These are phyloP conservation scores for Phallusia fumigata DNA, from an alignment of 23 tunicate genomes.

Conservation along the genomic window DNA sequence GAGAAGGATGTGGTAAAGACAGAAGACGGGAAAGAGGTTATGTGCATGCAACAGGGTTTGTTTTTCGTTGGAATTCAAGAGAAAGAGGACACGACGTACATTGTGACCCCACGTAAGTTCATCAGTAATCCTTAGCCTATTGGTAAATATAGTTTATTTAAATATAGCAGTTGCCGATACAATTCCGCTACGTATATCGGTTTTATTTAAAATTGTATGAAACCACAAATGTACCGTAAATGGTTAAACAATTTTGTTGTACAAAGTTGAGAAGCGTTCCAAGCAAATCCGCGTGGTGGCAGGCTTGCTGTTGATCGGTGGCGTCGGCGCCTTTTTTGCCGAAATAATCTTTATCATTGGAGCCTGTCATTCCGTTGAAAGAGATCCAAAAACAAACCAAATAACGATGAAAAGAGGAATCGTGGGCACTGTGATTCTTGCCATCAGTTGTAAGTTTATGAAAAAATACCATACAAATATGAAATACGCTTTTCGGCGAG, in stretches of 20 bases:
- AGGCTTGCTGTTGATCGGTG: neutral
- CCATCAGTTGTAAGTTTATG: neutral
- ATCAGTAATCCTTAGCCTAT: too few species aligned
- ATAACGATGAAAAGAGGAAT: neutral
- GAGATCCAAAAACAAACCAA: neutral
- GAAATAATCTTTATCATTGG: neutral
- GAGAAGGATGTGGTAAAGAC: neutral
- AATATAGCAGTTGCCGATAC: too few species aligned
- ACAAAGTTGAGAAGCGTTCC: neutral
- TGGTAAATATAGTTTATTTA: too few species aligned
- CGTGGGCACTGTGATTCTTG: neutral
- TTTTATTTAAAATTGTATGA: too few species aligned
- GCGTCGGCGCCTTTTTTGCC: neutral
- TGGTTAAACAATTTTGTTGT: too few species aligned
- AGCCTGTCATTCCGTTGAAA: neutral
- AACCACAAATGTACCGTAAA: too few species aligned
- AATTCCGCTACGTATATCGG: too few species aligned
- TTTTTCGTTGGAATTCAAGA: neutral
- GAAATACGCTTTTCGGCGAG: too few species aligned
- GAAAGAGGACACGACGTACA: neutral
- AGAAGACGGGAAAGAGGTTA: neutral
- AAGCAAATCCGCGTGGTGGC: conserved; percentile 6
- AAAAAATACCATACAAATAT: too few species aligned
- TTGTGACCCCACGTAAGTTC: conserved; percentile 4
- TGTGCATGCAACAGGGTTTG: neutral